Conservation (phyloP, 1,140 invertebrate species). For the Lordiphosa mommai region DNA sequence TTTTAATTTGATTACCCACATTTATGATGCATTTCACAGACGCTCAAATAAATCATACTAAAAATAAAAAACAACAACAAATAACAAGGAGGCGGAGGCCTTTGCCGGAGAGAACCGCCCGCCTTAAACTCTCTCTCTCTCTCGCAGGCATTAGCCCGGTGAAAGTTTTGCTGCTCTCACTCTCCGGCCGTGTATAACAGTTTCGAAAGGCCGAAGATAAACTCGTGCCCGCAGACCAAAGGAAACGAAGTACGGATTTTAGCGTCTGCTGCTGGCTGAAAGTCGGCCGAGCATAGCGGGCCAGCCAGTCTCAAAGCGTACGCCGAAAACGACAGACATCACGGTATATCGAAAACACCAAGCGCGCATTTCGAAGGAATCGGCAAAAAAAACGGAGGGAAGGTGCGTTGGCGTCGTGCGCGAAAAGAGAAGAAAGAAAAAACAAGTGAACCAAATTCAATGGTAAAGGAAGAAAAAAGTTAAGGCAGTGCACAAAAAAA, state of each 20-base stretch:
- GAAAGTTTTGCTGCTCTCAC: constrained; percentile 21
- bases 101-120: background rate
- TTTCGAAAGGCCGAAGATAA: constrained; percentile 18
- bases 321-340: constrained; percentile 62
- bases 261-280: constrained; percentile 38
- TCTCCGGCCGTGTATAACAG: constrained; percentile 44
- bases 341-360: background rate
- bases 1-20: constrained; percentile 39
- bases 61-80: constrained; percentile 35
- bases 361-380: no score
- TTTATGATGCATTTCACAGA: constrained; percentile 44
- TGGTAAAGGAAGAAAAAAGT: no score
- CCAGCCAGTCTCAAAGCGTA: constrained; percentile 60
- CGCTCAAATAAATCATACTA: constrained; percentile 50
- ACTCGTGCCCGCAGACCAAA: constrained; percentile 8
- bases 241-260: background rate
- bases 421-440: no score
- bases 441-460: no score
- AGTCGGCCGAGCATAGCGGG: constrained; percentile 61
- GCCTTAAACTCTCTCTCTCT: background rate
- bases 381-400: no score
- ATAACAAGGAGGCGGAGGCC: background rate
- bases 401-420: no score
- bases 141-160: background rate
- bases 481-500: background rate